Evolutionary conservation across 53 echinoderm and acorn worm genomes (phyloP).

Genomic region (Zoroaster sp.): DNA sequence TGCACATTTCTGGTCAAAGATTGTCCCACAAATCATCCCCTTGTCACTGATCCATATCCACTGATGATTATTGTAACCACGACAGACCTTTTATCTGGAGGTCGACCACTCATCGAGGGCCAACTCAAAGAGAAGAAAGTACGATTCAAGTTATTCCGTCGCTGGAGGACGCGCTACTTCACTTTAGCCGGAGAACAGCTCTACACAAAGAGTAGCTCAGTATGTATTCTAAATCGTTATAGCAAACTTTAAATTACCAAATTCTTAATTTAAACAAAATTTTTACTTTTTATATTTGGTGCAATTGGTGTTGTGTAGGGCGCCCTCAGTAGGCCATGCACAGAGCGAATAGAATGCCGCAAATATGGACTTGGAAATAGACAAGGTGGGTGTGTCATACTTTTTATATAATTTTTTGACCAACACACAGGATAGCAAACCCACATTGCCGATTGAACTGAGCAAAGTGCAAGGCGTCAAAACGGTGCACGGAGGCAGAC

Average conservation of each 20-base stretch:
- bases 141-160: conserved; percentile 83
- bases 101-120: conserved; percentile 86
- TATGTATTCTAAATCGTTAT: conserved; percentile 48
- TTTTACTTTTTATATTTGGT: too few relatives aligned
- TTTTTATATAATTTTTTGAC: neutral
- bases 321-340: too few relatives aligned
- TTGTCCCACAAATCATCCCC: too few relatives aligned
- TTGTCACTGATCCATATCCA: neutral
- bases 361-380: too few relatives aligned
- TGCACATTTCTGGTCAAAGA: too few relatives aligned
- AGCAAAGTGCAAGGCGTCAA: conserved; percentile 95
- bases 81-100: conserved; percentile 77
- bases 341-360: too few relatives aligned
- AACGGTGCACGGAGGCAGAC: conserved; percentile 70
- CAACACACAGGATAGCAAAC: conserved; percentile 51
- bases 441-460: conserved; percentile 83
- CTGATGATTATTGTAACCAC: neutral
- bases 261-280: too few relatives aligned
- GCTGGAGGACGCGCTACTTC: conserved; percentile 91
- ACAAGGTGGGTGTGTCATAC: neutral
- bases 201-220: conserved; percentile 68
- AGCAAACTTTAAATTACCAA: too few relatives aligned
- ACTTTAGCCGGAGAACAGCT: conserved; percentile 85
- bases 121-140: conserved; percentile 94
- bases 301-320: too few relatives aligned